These are phyloP conservation scores for Drosophila siamana DNA, from an alignment of 2,888 invertebrate species.

Conservation along the genomic window DNA sequence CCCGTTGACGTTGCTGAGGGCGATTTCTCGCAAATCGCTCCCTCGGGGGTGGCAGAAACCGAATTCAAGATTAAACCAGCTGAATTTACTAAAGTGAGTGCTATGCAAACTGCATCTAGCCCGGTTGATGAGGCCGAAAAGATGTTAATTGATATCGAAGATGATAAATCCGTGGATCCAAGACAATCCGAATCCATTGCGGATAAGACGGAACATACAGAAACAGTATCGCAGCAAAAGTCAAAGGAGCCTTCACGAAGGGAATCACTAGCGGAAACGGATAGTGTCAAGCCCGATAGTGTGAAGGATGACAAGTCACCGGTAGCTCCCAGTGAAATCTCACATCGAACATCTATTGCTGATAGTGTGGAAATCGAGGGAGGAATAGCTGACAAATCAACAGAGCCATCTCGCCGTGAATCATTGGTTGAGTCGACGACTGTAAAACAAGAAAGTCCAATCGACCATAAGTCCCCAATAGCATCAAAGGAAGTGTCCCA, in stretches of 20 bases:
- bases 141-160: slow-evolving; percentile 20
- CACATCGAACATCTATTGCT: no score
- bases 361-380: slow-evolving; percentile 1
- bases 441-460: slow-evolving; percentile 29
- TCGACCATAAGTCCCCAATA: slow-evolving; percentile 24
- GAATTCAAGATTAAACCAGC: slow-evolving; percentile 13
- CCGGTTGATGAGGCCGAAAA: slow-evolving; percentile 29
- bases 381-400: not conserved
- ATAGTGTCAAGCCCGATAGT: not conserved
- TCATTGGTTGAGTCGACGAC: slow-evolving; percentile 2
- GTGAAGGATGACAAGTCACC: not conserved
- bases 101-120: slow-evolving; percentile 22
- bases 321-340: no score
- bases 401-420: slow-evolving; percentile 13
- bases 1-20: slow-evolving; percentile 63
- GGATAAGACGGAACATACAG: not conserved
- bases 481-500: slow-evolving; percentile 40
- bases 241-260: not conserved
- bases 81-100: slow-evolving; percentile 25
- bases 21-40: slow-evolving; percentile 26
- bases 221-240: not conserved
- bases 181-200: slow-evolving; percentile 38
- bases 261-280: not conserved
- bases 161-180: slow-evolving; percentile 38
- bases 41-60: not conserved